A percentile compares a stretch with the other conserved stretches of the same genome.
These are phyloP conservation scores for Meganola albula DNA, from an alignment of 2,888 invertebrate genomes.

Conservation along the genomic window DNA sequence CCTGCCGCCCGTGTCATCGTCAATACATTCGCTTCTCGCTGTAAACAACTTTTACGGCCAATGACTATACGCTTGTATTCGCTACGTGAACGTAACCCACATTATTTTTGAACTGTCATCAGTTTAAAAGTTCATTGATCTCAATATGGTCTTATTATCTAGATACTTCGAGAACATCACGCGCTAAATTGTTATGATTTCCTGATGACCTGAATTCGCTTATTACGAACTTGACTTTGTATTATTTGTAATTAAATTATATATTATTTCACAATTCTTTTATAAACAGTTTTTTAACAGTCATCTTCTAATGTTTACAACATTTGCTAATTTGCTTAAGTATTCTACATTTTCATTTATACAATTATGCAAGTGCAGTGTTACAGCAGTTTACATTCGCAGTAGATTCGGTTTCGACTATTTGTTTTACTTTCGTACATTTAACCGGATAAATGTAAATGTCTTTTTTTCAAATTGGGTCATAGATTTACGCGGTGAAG, in stretches of 20 bases:
- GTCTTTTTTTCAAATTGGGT: no score
- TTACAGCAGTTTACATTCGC: no score
- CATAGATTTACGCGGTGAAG: no score
- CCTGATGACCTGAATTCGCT: slow-evolving; percentile 44
- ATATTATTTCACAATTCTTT: no score
- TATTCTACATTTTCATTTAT: no score
- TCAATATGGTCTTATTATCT: slow-evolving; percentile 58
- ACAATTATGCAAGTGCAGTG: no score
- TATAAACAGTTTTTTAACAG: no score
- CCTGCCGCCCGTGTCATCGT: slow-evolving; percentile 32
- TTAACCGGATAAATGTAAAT: no score
- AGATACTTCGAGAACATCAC: slow-evolving; percentile 64
- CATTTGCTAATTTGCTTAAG: no score
- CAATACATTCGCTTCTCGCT: slow-evolving; percentile 41
- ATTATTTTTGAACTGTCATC: slow-evolving; percentile 77
- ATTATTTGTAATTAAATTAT: no score
- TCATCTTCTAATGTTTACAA: no score
- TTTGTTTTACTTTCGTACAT: no score
- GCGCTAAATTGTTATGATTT: slow-evolving; percentile 55
- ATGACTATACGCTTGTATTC: slow-evolving; percentile 74
- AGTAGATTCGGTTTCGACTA: slow-evolving; percentile 3
- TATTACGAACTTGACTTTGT: slow-evolving; percentile 43
- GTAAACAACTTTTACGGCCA: slow-evolving; percentile 75
- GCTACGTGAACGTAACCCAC: slow-evolving; percentile 76
- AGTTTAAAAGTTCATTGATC: slow-evolving; percentile 72